These are phyloP conservation scores for Hydrotaea cyrtoneurina DNA, from an alignment of 2,888 invertebrate genomes.

Conservation along the genomic window DNA sequence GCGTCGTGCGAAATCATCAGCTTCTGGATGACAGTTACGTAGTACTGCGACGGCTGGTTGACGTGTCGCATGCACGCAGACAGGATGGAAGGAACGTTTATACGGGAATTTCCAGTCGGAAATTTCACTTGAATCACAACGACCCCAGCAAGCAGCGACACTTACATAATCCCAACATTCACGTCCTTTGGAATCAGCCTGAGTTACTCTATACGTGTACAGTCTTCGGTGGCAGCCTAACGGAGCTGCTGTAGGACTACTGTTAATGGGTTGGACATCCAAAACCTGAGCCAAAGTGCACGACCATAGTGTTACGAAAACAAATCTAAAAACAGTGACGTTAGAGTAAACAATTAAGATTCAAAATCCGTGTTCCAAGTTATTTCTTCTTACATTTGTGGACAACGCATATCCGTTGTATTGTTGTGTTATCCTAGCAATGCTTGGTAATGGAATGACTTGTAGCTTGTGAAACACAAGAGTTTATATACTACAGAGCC, in stretches of 20 bases:
- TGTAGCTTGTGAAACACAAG: conserved; percentile 34
- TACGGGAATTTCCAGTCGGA: conserved; percentile 94
- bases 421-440: conserved; percentile 43
- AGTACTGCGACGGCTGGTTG: conserved; percentile 85
- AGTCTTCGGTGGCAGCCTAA: conserved; percentile 86
- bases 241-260: conserved; percentile 80
- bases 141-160: conserved; percentile 90
- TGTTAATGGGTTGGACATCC: conserved; percentile 76
- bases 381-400: conserved; percentile 56
- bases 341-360: not conserved
- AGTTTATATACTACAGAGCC: conserved; percentile 51
- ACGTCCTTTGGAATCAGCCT: conserved; percentile 81
- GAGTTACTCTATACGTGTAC: conserved; percentile 86
- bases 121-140: conserved; percentile 92
- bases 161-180: conserved; percentile 89
- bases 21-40: conserved; percentile 88
- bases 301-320: conserved; percentile 48
- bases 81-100: conserved; percentile 92
- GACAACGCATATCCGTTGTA: conserved; percentile 58
- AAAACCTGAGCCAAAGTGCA: conserved; percentile 71
- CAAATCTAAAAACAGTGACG: conserved; percentile 44
- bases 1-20: conserved; percentile 84
- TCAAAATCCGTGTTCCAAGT: not conserved
- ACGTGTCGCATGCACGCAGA: conserved; percentile 89
- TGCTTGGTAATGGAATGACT: conserved; percentile 57